These are phyloP conservation scores for Kradibia gibbosae DNA, from an alignment of 1,140 invertebrate genomes.

Conservation along the genomic window DNA sequence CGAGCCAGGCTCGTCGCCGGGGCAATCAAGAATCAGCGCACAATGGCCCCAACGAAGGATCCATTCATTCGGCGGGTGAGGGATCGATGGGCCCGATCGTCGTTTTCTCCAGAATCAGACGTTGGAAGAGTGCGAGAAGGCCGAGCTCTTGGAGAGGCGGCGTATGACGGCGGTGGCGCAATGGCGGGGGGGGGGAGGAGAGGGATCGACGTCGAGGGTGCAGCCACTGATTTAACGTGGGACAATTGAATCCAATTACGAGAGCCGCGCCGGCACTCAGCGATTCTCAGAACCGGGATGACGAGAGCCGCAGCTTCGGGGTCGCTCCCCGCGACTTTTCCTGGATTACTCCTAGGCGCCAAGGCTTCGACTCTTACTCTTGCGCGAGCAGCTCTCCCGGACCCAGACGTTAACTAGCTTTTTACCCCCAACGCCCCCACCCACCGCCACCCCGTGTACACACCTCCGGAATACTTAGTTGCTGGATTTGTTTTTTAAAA, in stretches of 20 bases:
- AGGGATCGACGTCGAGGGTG: conserved; percentile 53
- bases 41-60: conserved; percentile 13
- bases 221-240: conserved; percentile 73
- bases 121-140: no score
- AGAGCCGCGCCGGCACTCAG: conserved; percentile 59
- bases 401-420: no score
- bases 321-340: not conserved
- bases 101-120: conserved; percentile 49
- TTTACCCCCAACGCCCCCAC: no score
- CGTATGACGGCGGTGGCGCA: not conserved
- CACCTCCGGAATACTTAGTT: no score
- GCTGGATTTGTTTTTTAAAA: no score
- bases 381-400: no score
- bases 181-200: not conserved
- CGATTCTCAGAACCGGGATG: conserved; percentile 52
- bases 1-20: not conserved
- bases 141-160: no score
- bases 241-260: conserved; percentile 74
- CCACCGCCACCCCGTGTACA: not conserved
- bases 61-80: not conserved
- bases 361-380: no score
- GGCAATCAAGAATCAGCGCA: not conserved
- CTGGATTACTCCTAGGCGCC: conserved; percentile 18
- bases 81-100: conserved; percentile 31
- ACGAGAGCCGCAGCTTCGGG: not conserved